phyloP scores from a whole-genome alignment of 2,888 invertebrate genomes.

The Ornithoptera alexandrae region DNA sequence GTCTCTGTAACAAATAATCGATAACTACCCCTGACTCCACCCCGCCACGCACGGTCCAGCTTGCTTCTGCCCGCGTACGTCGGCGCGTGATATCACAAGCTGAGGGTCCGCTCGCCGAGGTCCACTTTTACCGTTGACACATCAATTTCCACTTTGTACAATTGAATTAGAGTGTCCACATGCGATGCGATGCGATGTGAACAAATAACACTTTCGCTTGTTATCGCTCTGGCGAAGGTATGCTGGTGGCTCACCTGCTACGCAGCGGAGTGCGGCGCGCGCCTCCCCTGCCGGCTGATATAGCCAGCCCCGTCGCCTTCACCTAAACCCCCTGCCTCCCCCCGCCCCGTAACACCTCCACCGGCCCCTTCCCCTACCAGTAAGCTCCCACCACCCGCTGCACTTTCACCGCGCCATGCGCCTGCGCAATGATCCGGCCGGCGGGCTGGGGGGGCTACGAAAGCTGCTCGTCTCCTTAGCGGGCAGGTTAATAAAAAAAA shows the following conservation, averaged over 20 bases:
- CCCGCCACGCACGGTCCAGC: conserved; percentile 28
- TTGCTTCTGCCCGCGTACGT: no score
- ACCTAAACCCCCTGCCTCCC: conserved; percentile 31
- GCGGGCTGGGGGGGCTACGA: conserved; percentile 30
- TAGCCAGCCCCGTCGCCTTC: conserved; percentile 35
- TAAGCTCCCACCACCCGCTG: conserved; percentile 38
- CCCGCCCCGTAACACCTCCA: conserved; percentile 57
- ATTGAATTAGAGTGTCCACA: conserved; percentile 33
- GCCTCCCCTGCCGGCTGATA: conserved; percentile 57
- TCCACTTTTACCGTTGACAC: conserved; percentile 36
- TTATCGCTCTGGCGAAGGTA: conserved; percentile 12
- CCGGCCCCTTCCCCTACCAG: conserved; percentile 29
- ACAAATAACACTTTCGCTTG: conserved; percentile 20
- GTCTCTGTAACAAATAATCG: conserved; percentile 22
- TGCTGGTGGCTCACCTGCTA: conserved; percentile 60
- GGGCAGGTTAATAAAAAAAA: neutral
- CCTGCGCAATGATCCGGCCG: conserved; percentile 39
- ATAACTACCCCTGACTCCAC: neutral
- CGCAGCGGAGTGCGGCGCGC: conserved; percentile 68
- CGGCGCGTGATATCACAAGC: no score
- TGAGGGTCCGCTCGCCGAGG: conserved; percentile 33
- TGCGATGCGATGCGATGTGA: no score
- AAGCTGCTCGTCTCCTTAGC: conserved; percentile 27
- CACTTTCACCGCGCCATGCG: conserved; percentile 59
- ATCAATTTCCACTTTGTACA: conserved; percentile 45